Percentiles rank a stretch among this genome's conserved stretches.
These are phyloP conservation scores for Chelmon rostratus DNA, from an alignment of 2,797 vertebrate species.

Conservation along the genomic window DNA sequence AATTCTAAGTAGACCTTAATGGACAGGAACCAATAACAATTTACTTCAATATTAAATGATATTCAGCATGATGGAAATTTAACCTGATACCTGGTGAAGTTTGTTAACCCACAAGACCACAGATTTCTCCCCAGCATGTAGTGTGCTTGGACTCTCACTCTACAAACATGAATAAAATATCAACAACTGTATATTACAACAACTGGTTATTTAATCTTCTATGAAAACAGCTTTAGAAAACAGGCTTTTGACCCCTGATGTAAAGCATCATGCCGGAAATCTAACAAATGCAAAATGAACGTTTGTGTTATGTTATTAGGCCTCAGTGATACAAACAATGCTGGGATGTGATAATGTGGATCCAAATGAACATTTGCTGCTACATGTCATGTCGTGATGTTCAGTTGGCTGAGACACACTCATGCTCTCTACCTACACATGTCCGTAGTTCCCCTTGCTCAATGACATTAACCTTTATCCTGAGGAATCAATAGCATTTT, in stretches of 20 bases:
- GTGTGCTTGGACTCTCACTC: neutral
- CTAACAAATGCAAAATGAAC: neutral
- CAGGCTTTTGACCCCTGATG: neutral
- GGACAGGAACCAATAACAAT: neutral
- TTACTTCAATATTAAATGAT: neutral
- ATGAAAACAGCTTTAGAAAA: neutral
- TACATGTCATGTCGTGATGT: neutral
- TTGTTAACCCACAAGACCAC: neutral
- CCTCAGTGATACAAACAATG: neutral
- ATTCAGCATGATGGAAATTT: neutral
- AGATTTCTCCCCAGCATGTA: neutral
- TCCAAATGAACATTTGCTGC: constrained; percentile 15
- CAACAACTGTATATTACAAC: neutral
- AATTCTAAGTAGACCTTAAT: neutral
- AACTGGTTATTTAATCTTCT: neutral
- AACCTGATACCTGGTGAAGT: neutral
- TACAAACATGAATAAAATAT: neutral
- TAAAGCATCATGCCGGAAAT: neutral
- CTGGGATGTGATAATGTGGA: neutral
- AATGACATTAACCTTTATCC: constrained; percentile 72
- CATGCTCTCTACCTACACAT: constrained; percentile 12
- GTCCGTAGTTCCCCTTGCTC: constrained; percentile 45
- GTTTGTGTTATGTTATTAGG: neutral
- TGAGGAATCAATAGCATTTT: constrained; percentile 72
- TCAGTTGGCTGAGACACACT: constrained; percentile 13